Percentiles rank a stretch among this genome's conserved stretches.
These are phyloP conservation scores for Nibea albiflora DNA, from an alignment of 2,113 vertebrate genomes.

Conservation along the genomic window DNA sequence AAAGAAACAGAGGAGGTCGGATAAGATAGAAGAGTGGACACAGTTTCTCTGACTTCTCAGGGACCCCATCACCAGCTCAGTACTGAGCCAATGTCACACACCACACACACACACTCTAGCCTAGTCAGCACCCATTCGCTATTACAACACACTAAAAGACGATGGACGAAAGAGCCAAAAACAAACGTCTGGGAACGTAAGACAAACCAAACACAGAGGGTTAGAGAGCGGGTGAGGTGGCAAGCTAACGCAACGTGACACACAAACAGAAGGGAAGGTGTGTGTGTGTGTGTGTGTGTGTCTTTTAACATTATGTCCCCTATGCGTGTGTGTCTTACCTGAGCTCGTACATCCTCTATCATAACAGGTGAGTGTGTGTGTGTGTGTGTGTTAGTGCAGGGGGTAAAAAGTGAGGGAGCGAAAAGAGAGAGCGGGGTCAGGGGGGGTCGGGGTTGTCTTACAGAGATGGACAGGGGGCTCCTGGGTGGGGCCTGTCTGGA, in stretches of 20 bases:
- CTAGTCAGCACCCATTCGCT: constrained; percentile 36
- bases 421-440: constrained; percentile 36
- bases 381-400: constrained; percentile 21
- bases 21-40: constrained; percentile 13
- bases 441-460: no score
- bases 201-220: constrained; percentile 58
- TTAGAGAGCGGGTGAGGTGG: constrained; percentile 51
- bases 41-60: neutral
- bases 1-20: constrained; percentile 18
- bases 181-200: constrained; percentile 22
- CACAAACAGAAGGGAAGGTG: constrained; percentile 38
- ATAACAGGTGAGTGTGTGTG: neutral
- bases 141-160: constrained; percentile 1
- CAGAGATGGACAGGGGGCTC: constrained; percentile 85
- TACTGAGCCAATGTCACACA: constrained; percentile 1
- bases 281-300: constrained; percentile 18
- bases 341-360: neutral
- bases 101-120: constrained; percentile 19
- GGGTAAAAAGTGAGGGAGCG: neutral
- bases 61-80: constrained; percentile 48
- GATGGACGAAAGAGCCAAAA: constrained; percentile 29
- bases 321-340: neutral
- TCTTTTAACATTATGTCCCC: neutral
- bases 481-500: constrained; percentile 84
- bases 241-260: constrained; percentile 49